Evolutionary conservation across 2,797 vertebrate species (phyloP), one percentile per base, ranked within the genome.

Genomic region (Sebastes minor): DNA sequence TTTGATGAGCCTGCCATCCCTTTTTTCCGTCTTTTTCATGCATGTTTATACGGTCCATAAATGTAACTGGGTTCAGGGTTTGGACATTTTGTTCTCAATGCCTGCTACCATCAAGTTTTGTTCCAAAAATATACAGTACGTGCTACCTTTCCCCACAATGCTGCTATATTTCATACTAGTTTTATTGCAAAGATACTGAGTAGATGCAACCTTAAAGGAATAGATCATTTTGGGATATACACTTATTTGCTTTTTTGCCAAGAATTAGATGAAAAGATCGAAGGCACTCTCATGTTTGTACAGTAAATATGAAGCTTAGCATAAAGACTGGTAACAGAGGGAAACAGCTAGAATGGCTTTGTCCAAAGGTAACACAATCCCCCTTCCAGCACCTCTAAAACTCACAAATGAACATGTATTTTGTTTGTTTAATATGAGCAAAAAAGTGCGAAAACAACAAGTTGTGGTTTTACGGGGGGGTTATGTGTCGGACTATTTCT

Each of bases 1-100:
- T 92, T 87, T 85, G 86, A 90, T 88, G 87, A 80, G 74, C 42
- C 81, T 87, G 86, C 53, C 88, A 80, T 75, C 30, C 49, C 30
- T 32, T 87, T 86, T 84, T 69, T 2, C 77, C 27, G 11, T 78
- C 82, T 75, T 79, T 88, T 90, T 86, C 83, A 87, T 64, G 78
- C 83, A 65, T 89, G 80, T 90, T 93, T 87, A 65, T 83, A 27
- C 52, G 35, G 42, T 81, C 56, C 60, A 59, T 86, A 73, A 87
- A 87, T 84, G 78, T 80, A 64, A 79, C 71, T 86, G 79, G 38
- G 35, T 38, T 71, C 57, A 49, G 60, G 33, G 62, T 46, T 82
- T 33, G 52, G 46, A 23, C 27, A 12, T 61, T 82, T 52, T 78
- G 74, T n/a, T 23, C 56, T 42, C 9, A 35, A 55, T 4, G 27